Conservation (phyloP, 2,113 vertebrate species). For the Tupaia chinensis region DNA sequence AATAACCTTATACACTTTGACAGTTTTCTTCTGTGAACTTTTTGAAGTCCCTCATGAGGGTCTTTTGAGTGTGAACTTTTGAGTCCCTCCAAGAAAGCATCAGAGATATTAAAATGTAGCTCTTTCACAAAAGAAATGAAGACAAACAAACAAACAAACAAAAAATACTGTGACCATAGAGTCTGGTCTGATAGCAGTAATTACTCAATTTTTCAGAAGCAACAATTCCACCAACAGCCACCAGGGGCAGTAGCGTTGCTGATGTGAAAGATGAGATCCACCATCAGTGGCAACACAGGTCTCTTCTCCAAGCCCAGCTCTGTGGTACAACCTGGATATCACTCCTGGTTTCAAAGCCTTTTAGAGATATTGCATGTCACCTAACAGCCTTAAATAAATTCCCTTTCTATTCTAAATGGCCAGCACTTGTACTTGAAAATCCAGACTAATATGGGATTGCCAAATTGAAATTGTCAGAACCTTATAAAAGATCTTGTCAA, state of each 20-base stretch:
- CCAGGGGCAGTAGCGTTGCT: neutral
- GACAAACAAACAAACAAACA: too few relatives aligned
- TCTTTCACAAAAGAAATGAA: too few relatives aligned
- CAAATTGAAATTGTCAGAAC: neutral
- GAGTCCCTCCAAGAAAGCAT: too few relatives aligned
- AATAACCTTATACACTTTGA: too few relatives aligned
- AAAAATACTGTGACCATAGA: neutral
- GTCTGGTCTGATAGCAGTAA: neutral
- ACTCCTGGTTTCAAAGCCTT: neutral
- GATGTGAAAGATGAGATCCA: fast-evolving
- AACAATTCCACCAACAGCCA: neutral
- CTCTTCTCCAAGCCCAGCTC: neutral
- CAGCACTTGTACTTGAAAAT: neutral
- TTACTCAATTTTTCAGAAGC: too few relatives aligned
- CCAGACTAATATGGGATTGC: neutral
- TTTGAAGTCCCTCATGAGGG: too few relatives aligned
- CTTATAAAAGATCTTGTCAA: neutral
- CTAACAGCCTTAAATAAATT: neutral
- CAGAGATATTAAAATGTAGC: too few relatives aligned
- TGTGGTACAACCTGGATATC: neutral
- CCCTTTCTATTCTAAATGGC: neutral
- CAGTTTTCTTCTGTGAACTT: too few relatives aligned
- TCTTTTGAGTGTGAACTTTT: too few relatives aligned
- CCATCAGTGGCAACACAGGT: fast-evolving
- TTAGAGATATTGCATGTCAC: neutral